Percentiles rank a stretch among this genome's conserved stretches.
Conservation (phyloP, 2,113 vertebrate species). For the Pterocles gutturalis region DNA sequence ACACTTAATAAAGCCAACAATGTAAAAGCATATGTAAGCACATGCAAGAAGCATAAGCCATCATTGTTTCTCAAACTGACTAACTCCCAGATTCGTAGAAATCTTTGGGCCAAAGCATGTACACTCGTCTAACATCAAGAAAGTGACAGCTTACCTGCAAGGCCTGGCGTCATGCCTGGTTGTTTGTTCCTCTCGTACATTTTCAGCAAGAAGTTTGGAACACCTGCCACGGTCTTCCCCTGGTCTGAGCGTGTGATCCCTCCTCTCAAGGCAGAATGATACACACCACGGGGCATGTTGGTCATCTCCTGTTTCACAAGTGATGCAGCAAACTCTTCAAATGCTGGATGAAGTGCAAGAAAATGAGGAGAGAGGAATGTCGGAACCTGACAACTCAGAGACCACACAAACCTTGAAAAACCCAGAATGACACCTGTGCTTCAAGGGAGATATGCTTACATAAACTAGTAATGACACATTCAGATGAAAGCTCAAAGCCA, state of each 20-base stretch:
- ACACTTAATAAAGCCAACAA: background rate
- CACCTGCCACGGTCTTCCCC: constrained; percentile 87
- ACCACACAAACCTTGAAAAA: background rate
- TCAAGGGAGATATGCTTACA: background rate
- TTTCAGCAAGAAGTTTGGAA: constrained; percentile 91
- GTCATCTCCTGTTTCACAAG: constrained; percentile 93
- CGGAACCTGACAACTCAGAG: background rate
- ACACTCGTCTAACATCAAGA: background rate
- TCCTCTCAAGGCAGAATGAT: constrained; percentile 88
- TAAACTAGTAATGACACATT: background rate
- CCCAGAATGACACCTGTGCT: background rate
- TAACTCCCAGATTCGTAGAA: background rate
- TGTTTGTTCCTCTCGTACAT: constrained; percentile 95
- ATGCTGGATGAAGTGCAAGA: constrained; percentile 75
- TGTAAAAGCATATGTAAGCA: background rate
- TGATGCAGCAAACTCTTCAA: constrained; percentile 86
- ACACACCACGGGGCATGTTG: constrained; percentile 92
- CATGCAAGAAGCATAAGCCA: background rate
- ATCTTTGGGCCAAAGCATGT: background rate
- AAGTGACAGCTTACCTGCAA: constrained; percentile 83
- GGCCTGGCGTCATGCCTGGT: constrained; percentile 92
- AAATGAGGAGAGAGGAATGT: background rate
- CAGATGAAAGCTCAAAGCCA: background rate
- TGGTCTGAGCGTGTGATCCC: constrained; percentile 80
- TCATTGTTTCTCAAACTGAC: background rate